Evolutionary conservation across 1,140 invertebrate genomes (phyloP).

Genomic region (Lasioglossum baleicum): DNA sequence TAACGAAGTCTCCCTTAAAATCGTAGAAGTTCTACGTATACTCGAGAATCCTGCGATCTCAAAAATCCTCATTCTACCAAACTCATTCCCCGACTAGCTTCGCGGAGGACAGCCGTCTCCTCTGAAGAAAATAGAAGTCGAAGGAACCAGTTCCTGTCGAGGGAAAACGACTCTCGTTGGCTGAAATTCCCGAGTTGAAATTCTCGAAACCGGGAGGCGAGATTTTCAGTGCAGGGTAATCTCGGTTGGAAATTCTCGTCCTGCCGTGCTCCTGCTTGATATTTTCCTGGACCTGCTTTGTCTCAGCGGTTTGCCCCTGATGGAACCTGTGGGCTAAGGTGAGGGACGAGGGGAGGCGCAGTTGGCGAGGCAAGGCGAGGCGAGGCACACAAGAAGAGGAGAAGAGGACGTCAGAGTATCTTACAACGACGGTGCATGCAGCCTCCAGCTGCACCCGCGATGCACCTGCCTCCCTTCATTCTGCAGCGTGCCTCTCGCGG

Average conservation of each 20-base stretch:
- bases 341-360: neutral
- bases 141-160: neutral
- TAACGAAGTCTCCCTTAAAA: too few species aligned
- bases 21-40: too few species aligned
- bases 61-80: too few species aligned
- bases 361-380: neutral
- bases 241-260: neutral
- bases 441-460: constrained; percentile 66
- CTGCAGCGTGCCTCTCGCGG: constrained; percentile 49
- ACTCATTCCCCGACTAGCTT: too few species aligned
- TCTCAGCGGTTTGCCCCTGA: constrained; percentile 15
- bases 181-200: neutral
- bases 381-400: constrained; percentile 23
- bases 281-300: constrained; percentile 16
- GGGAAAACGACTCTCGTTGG: neutral
- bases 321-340: neutral
- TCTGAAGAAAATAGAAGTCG: too few species aligned
- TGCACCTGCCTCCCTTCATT: constrained; percentile 68
- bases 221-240: neutral
- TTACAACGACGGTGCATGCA: constrained; percentile 50
- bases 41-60: too few species aligned
- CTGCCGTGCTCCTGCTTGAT: neutral
- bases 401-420: constrained; percentile 49
- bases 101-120: too few species aligned
- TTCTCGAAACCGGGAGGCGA: neutral